Conservation (phyloP, 2,888 invertebrate species). For the Conomelus anceps region DNA sequence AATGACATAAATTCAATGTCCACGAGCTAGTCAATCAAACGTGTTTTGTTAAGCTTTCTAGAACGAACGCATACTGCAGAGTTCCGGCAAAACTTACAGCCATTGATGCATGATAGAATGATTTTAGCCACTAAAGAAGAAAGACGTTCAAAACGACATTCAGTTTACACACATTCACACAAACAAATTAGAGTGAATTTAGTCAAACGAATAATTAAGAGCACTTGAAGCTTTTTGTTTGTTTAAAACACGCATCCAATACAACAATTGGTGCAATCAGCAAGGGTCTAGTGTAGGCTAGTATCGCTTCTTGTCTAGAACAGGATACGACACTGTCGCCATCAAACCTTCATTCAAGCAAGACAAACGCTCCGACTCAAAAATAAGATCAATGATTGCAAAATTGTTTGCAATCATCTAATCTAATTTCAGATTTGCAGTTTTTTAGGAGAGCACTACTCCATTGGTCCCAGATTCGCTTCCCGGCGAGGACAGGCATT, state of each 20-base stretch:
- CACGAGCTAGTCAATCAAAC: not conserved
- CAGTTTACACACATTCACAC: not conserved
- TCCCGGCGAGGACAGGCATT: no score
- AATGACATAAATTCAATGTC: not conserved
- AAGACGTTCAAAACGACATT: not conserved
- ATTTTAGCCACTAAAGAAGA: not conserved
- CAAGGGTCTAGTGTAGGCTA: not conserved
- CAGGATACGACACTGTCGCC: not conserved
- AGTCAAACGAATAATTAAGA: not conserved
- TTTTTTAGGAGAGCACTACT: no score
- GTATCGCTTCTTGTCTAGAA: not conserved
- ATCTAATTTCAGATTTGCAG: not conserved
- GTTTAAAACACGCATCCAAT: not conserved
- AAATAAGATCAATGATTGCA: no score
- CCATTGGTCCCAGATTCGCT: no score
- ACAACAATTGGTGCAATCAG: not conserved
- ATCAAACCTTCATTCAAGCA: not conserved
- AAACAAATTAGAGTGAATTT: not conserved
- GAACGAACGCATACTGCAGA: not conserved
- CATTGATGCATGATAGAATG: not conserved
- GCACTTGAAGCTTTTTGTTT: not conserved
- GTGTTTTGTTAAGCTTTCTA: not conserved
- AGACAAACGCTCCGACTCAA: not conserved
- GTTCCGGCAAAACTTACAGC: not conserved
- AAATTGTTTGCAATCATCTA: not conserved